Percentiles rank a stretch among this genome's conserved stretches.
These are phyloP conservation scores for Cromileptes altivelis DNA, from an alignment of 2,113 vertebrate genomes.

Conservation along the genomic window DNA sequence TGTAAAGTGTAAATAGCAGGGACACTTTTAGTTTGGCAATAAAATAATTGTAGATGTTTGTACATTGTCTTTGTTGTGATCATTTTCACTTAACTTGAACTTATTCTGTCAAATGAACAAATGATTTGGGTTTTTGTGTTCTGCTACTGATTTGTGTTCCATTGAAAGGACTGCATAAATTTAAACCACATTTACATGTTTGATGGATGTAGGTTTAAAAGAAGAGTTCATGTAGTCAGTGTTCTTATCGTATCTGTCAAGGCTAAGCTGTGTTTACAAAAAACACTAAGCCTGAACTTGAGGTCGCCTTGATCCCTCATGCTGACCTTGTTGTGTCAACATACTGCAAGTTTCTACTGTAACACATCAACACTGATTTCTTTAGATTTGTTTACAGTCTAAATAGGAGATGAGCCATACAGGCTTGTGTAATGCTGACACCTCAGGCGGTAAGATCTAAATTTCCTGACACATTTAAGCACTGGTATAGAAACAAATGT, in stretches of 20 bases:
- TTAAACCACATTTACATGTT: background rate
- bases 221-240: background rate
- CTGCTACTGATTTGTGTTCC: background rate
- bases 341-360: background rate
- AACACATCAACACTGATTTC: background rate
- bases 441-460: background rate
- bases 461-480: background rate
- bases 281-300: constrained; percentile 12
- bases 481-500: background rate
- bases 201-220: background rate
- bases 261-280: constrained; percentile 26
- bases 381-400: background rate
- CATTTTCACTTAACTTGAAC: constrained; percentile 22
- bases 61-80: constrained; percentile 66
- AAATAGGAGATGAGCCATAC: background rate
- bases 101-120: background rate
- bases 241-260: constrained; percentile 2
- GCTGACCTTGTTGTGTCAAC: constrained; percentile 22
- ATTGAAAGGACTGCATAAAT: background rate
- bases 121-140: background rate
- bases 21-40: constrained; percentile 85
- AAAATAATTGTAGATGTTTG: constrained; percentile 86
- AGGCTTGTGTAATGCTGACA: background rate
- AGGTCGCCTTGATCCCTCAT: background rate
- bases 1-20: constrained; percentile 88